Percentiles rank a stretch among this genome's conserved stretches.
phyloP scores from a whole-genome alignment of 2,888 invertebrate genomes.

The Unio delphinus region DNA sequence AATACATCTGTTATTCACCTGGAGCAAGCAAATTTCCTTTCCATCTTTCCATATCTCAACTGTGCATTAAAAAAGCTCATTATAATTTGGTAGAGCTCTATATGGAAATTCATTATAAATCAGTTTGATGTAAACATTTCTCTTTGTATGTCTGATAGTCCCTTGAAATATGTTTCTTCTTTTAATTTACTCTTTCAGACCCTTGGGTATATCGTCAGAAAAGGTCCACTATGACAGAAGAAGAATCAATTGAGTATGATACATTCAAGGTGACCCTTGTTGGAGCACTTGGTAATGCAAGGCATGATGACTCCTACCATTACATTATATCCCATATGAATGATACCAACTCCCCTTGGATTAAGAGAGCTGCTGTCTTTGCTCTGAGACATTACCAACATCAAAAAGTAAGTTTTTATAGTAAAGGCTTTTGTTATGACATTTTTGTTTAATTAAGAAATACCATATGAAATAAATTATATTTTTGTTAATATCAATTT shows the following conservation, averaged over 20 bases:
- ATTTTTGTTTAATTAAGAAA: neutral
- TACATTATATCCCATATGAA: constrained; percentile 42
- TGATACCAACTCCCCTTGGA: constrained; percentile 30
- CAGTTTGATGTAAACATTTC: too few species aligned
- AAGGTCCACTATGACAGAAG: constrained; percentile 27
- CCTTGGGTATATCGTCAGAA: constrained; percentile 25
- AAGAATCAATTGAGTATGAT: constrained; percentile 21
- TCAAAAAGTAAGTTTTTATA: constrained; percentile 15
- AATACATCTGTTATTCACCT: too few species aligned
- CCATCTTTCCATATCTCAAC: too few species aligned
- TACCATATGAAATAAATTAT: neutral
- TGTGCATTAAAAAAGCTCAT: too few species aligned
- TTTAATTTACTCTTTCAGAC: constrained; percentile 9
- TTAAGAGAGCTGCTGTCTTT: constrained; percentile 37
- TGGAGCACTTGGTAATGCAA: constrained; percentile 39
- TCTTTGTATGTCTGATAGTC: too few species aligned
- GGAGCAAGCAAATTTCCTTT: too few species aligned
- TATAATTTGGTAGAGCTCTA: too few species aligned
- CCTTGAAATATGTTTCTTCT: too few species aligned
- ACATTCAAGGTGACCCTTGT: constrained; percentile 27
- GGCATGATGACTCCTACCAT: constrained; percentile 34
- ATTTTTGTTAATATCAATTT: too few species aligned
- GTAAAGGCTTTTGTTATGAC: neutral
- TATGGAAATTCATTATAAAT: too few species aligned
- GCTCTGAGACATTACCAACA: constrained; percentile 30